These are phyloP conservation scores for Lanistes nyassanus DNA, from an alignment of 1,140 invertebrate genomes.

Conservation along the genomic window DNA sequence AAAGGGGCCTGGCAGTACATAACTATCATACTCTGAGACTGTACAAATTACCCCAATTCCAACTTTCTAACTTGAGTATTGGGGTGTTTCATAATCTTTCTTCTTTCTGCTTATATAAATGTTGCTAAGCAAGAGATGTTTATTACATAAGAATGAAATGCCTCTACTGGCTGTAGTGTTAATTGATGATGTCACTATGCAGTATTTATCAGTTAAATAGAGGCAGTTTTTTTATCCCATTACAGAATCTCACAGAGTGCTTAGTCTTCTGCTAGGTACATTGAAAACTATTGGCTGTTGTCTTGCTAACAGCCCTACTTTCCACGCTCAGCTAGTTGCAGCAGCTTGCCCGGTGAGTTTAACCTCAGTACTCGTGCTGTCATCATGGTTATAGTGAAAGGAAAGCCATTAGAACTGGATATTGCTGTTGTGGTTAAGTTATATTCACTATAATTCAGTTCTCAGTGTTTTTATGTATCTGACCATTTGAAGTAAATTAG, in stretches of 20 bases:
- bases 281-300: conserved; percentile 47
- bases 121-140: too few relatives aligned
- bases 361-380: background rate
- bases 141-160: too few relatives aligned
- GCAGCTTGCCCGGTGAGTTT: conserved; percentile 44
- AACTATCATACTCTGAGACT: too few relatives aligned
- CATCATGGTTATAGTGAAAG: too few relatives aligned
- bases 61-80: too few relatives aligned
- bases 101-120: too few relatives aligned
- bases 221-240: background rate
- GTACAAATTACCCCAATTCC: too few relatives aligned
- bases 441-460: background rate
- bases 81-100: too few relatives aligned
- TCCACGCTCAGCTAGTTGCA: conserved; percentile 48
- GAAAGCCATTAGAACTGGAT: too few relatives aligned
- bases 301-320: conserved; percentile 36
- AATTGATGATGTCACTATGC: background rate
- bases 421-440: background rate
- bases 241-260: conserved; percentile 56
- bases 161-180: too few relatives aligned
- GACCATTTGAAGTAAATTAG: background rate
- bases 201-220: background rate
- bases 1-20: too few relatives aligned
- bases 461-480: background rate
- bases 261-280: conserved; percentile 46